Evolutionary conservation across 2,797 vertebrate species (phyloP), one percentile per base, ranked within the genome.

Genomic region (Champsocephalus esox): DNA sequence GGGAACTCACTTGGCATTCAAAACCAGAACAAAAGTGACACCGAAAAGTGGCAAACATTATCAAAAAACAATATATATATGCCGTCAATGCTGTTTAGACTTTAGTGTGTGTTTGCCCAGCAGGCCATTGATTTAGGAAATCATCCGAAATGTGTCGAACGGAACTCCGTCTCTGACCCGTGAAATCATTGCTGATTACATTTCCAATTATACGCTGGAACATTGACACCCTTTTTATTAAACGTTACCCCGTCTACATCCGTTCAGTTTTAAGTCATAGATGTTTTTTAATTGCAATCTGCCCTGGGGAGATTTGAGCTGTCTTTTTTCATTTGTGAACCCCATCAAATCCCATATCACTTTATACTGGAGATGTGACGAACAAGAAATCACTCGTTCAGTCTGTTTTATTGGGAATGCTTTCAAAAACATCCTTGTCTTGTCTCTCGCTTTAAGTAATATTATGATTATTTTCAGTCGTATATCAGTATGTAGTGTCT

Each of bases 181-280:
- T 24, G 48, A 80, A 80, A 75, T 82, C 79, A 55, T 52, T 52
- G 44, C n/a, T 77, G 57, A 85, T 75, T 80, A 32, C 65, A 67
- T 58, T 61, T 32, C 60, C 34, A 74, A 60, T 66, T 63, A 49
- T 59, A 79, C 19, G 16, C 24, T 8, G 41, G 19, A 60, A 60
- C 73, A 44, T 51, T 52, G 17, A 55, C 70, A 38, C 70, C 54
- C 28, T 60, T 24, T 32, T 54, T 13, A 12, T 12, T 16, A 2
- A 45, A 28, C 3, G 17, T 34, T 5, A 32, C 4, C 0, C 48
- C 19, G 41, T 49, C 24, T 46, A 44, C 45, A 52, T 54, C 16
- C 17, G 17, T 51, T n/a, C 32, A 21, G 9, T 49, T 63, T 49
- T 11, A 38, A 43, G 16, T 61, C 24, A 11, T 8, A 43, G 13